Base-by-base conservation (phyloP, 92 coral and sea anemone species). In the Porites cylindrica region DNA sequence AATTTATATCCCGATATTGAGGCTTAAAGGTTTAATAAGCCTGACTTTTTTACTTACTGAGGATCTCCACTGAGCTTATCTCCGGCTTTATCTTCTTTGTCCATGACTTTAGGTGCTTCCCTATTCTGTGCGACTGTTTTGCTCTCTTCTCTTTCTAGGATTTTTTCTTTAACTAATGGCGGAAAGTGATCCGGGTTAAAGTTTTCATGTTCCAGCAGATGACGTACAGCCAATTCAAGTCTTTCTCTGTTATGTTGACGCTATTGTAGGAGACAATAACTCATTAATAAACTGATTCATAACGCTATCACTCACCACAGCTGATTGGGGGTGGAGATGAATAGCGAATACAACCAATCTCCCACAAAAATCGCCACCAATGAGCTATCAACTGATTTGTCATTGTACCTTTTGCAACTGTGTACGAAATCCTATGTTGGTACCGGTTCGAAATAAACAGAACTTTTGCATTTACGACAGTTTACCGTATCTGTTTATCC, bases 161-260 rank as follows among this genome's bases (percentile, higher is more conserved):
- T 51, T 61, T 63, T 71, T 14, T 74, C 54, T 23, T 26, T 51
- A 12, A 7, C 80, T 23, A 16, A 21, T 72, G 47, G 3, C 13
- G 5, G 74, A 1, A 8, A 17, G 14, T 29, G 78, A 64, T 76
- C 87, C 10, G 71, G 66, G 38, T 53, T 72, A 77, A 91, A 89
- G 21, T 58, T 86, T 84, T 96, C 99, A 47, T 96, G 99, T 19
- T 95, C 87, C 56, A 64, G 78, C 52, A 95, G 86, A 43, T 95
- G 99, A 17, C 71, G 59, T 14, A 96, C 94, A 71, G 98, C 93
- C 53, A 93, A 85, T 43, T 93, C 82, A 88, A 89, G 82, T 54
- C 93, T 77, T 29, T 96, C 98, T 32, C 88, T 82, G 88, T 74
- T 90, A 38, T 96, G 94, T 43, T 83, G 92, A 74, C 90, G 91